Base-by-base conservation (phyloP, 2,113 vertebrate species). In the Tachysurus fulvidraco region DNA sequence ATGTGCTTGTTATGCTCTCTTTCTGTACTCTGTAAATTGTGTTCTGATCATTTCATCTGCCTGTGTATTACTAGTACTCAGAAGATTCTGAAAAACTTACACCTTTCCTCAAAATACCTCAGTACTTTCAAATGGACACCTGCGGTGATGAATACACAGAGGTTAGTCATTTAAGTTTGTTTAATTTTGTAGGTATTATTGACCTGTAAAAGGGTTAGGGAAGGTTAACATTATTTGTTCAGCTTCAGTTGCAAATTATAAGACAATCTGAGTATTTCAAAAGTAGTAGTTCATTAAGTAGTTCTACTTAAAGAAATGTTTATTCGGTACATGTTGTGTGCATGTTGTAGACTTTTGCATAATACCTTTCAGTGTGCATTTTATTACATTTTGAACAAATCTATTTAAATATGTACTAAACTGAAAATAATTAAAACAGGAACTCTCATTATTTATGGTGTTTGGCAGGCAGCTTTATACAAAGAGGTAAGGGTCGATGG, bases 71-170 rank as follows among this genome's bases (percentile, higher is more conserved):
- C 9, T 92, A 98, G 97, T 98, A 96, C 94, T 96, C 96, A 83
- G 85, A 91, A 78, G 93, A 95, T 90, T 88, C 89, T 81, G 94
- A 95, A 81, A 93, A 95, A 82, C 92, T 95, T 87, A 92, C 95
- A 79, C 95, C 93, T 69, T 94, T 98, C 87, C 93, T 97, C 89
- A 96, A 93, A 93, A 96, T 98, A 89, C 96, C 96, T 82, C 96
- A 95, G 89, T 96, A 95, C 92, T 97, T 96, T 71, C 91, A 96
- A 91, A 90, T 93, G n/a, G 94, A 96, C 50, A 86, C 94, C 90
- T 95, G 92, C 54, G 89, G 81, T 28, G 88, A 84, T 0, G 92
- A 89, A 86, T 90, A 87, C 91, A 89, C 94, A 62, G 92, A 96
- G 92, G 95, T 94, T 76, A 89, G 89, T 84, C 11, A 5, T 69